Percentiles rank a stretch among this genome's conserved stretches.
Evolutionary conservation across 2,888 invertebrate species (phyloP).

Genomic region (Abrostola triplasia): DNA sequence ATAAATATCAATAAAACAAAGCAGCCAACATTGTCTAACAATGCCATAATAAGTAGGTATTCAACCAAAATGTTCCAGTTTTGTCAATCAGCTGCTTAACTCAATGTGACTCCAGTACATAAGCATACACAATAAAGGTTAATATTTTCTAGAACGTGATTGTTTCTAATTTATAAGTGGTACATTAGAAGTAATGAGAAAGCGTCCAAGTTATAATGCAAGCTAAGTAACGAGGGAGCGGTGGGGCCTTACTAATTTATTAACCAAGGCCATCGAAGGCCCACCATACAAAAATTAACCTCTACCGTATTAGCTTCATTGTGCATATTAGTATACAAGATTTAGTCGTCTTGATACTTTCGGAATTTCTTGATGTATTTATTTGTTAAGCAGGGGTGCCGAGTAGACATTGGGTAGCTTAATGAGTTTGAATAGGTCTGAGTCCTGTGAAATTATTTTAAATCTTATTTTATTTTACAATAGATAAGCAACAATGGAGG

Average conservation of each 20-base stretch:
- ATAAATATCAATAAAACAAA: too few relatives aligned
- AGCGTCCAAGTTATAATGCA: slow-evolving; percentile 65
- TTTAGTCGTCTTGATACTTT: slow-evolving; percentile 66
- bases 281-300: slow-evolving; percentile 85
- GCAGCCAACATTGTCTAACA: too few relatives aligned
- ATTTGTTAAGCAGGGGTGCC: neutral
- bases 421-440: too few relatives aligned
- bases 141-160: slow-evolving; percentile 34
- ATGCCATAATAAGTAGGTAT: too few relatives aligned
- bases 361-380: neutral
- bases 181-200: slow-evolving; percentile 70
- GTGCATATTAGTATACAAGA: slow-evolving; percentile 72
- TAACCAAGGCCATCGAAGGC: slow-evolving; percentile 81
- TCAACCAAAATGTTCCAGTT: too few relatives aligned
- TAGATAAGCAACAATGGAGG: too few relatives aligned
- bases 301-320: slow-evolving; percentile 79
- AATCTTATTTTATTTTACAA: too few relatives aligned
- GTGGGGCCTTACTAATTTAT: slow-evolving; percentile 82
- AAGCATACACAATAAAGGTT: neutral
- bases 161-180: slow-evolving; percentile 61
- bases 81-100: too few relatives aligned
- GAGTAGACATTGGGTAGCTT: too few relatives aligned
- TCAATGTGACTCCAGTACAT: too few relatives aligned
- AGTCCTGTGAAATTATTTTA: too few relatives aligned
- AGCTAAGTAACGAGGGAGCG: slow-evolving; percentile 76